Evolutionary conservation across 2,797 vertebrate species (phyloP).

Genomic region (Prionace glauca): DNA sequence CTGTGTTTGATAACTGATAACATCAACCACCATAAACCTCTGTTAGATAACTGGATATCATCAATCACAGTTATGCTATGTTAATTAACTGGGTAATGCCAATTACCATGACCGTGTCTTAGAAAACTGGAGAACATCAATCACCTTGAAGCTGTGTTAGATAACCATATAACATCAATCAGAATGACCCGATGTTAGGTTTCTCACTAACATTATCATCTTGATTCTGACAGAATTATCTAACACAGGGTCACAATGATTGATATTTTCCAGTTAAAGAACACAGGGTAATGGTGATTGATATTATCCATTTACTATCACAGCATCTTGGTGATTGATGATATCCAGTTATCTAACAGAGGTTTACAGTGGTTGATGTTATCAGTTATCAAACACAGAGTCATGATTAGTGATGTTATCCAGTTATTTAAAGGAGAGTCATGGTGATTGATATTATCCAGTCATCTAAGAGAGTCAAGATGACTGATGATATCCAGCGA

Average conservation of each 20-base stretch:
- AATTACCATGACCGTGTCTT: too few species aligned
- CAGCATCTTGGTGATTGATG: background rate
- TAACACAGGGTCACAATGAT: too few species aligned
- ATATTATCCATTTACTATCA: background rate
- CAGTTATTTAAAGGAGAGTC: background rate
- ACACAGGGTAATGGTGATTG: background rate
- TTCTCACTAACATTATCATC: too few species aligned
- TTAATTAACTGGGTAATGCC: too few species aligned
- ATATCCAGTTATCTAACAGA: background rate
- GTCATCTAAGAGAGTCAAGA: too few species aligned
- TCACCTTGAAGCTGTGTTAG: too few species aligned
- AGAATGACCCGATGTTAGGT: too few species aligned
- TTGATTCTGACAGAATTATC: too few species aligned
- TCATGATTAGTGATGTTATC: background rate
- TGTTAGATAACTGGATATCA: background rate
- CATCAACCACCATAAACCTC: background rate
- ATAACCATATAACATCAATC: too few species aligned
- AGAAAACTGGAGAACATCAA: too few species aligned
- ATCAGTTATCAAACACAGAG: background rate
- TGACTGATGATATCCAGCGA: too few species aligned
- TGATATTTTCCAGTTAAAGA: background rate
- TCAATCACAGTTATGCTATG: background rate
- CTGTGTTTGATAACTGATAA: background rate
- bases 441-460: too few species aligned
- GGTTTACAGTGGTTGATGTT: background rate